Percentiles rank a stretch among this genome's conserved stretches.
These are phyloP conservation scores for Eupleurogrammus muticus DNA, from an alignment of 2,797 vertebrate genomes.

Conservation along the genomic window DNA sequence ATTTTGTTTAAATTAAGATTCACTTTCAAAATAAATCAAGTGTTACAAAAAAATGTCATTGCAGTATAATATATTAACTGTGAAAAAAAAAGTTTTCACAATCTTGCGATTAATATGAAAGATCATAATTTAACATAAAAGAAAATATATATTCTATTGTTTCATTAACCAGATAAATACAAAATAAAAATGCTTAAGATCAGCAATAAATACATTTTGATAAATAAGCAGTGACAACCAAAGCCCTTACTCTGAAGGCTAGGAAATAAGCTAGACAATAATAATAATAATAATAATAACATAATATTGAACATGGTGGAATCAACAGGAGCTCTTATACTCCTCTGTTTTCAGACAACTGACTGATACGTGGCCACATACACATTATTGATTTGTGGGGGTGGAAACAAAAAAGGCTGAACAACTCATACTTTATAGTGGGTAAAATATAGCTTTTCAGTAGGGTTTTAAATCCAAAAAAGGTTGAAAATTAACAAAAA, in stretches of 20 bases:
- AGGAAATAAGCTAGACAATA: slow-evolving; percentile 60
- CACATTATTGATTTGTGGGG: slow-evolving; percentile 7
- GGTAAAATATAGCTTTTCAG: slow-evolving; percentile 5
- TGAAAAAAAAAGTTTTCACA: slow-evolving; percentile 89
- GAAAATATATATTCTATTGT: slow-evolving; percentile 93
- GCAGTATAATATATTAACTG: slow-evolving; percentile 95
- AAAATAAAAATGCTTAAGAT: slow-evolving; percentile 92
- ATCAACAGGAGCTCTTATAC: slow-evolving; percentile 69
- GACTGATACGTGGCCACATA: slow-evolving; percentile 32
- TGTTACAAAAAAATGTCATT: slow-evolving; percentile 89
- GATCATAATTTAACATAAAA: slow-evolving; percentile 96
- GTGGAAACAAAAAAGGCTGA: neutral
- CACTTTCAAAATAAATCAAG: slow-evolving; percentile 86
- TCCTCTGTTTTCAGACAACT: slow-evolving; percentile 84
- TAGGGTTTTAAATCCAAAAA: neutral
- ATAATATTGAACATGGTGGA: slow-evolving; percentile 46
- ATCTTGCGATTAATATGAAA: slow-evolving; percentile 93
- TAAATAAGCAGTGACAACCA: slow-evolving; percentile 95
- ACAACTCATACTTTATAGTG: slow-evolving; percentile 16
- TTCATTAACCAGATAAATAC: slow-evolving; percentile 95
- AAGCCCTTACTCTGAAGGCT: slow-evolving; percentile 85
- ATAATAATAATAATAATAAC: slow-evolving; percentile 61
- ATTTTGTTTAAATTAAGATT: slow-evolving; percentile 90
- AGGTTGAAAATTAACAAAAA: neutral
- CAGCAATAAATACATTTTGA: slow-evolving; percentile 96